Conservation (phyloP, 1,140 invertebrate genomes). For the Cotesia vestalis region DNA sequence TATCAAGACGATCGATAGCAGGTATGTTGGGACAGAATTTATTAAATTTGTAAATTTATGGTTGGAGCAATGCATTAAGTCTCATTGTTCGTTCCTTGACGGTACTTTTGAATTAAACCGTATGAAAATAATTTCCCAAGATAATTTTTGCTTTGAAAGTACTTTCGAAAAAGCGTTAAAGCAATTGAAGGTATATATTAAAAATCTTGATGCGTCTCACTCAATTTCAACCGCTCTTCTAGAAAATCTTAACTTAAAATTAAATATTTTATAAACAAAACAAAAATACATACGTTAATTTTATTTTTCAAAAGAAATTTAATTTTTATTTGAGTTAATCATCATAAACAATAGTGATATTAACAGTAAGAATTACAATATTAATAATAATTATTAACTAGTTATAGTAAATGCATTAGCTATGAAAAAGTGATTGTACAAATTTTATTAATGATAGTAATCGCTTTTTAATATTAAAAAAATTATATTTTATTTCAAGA, state of each 20-base stretch:
- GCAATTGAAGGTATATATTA: too few relatives aligned
- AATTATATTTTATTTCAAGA: slow-evolving; percentile 6
- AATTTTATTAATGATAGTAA: background rate
- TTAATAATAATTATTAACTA: background rate
- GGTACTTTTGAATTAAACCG: background rate
- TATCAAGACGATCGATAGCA: background rate
- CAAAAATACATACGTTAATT: too few relatives aligned
- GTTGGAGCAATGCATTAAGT: background rate
- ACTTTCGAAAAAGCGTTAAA: too few relatives aligned
- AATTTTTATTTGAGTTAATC: too few relatives aligned
- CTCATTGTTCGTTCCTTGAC: background rate
- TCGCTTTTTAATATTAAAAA: background rate
- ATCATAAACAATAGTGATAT: too few relatives aligned
- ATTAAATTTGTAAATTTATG: slow-evolving; percentile 1
- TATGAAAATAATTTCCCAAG: background rate
- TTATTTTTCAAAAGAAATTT: too few relatives aligned
- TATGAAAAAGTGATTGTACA: slow-evolving; percentile 13
- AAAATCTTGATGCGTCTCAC: too few relatives aligned
- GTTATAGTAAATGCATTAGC: slow-evolving; percentile 1
- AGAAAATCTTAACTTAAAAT: too few relatives aligned
- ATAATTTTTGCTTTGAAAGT: too few relatives aligned
- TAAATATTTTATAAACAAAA: background rate
- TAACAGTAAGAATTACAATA: background rate
- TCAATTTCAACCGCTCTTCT: too few relatives aligned
- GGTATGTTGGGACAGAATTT: background rate